Evolutionary conservation across 1,140 invertebrate species (phyloP).

Genomic region (Pectinophora gossypiella): DNA sequence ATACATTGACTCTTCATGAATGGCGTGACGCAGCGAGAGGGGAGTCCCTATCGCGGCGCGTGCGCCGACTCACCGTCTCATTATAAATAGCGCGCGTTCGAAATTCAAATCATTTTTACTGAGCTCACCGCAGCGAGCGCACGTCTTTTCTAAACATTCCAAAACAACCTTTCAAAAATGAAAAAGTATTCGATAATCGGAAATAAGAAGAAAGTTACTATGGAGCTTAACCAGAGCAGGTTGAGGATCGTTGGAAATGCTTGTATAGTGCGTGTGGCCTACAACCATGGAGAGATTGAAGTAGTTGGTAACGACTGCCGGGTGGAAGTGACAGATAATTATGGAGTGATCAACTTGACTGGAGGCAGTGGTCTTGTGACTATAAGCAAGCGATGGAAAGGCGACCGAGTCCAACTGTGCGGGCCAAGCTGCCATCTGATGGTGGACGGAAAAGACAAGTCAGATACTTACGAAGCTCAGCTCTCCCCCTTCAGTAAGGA

Average conservation of each 20-base stretch:
- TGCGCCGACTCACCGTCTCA: conserved; percentile 16
- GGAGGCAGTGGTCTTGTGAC: conserved; percentile 51
- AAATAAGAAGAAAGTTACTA: conserved; percentile 68
- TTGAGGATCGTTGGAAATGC: conserved; percentile 60
- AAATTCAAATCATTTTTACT: conserved; percentile 45
- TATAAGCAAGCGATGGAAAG: conserved; percentile 42
- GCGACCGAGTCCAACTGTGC: conserved; percentile 49
- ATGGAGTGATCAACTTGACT: conserved; percentile 50
- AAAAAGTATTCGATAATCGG: conserved; percentile 62
- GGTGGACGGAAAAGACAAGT: conserved; percentile 53
- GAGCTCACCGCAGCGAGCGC: conserved; percentile 16
- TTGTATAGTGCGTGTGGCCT: conserved; percentile 49
- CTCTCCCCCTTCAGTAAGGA: conserved; percentile 65
- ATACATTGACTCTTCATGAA: too few relatives aligned
- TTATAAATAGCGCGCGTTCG: conserved; percentile 38
- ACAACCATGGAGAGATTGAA: conserved; percentile 60
- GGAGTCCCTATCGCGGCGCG: conserved; percentile 44
- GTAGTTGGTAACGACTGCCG: conserved; percentile 62
- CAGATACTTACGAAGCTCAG: conserved; percentile 46
- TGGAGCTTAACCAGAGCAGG: conserved; percentile 47
- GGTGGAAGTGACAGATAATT: conserved; percentile 52
- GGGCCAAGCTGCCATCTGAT: conserved; percentile 46
- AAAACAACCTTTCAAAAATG: conserved; percentile 37
- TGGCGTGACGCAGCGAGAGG: conserved; percentile 37
- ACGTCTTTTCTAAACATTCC: conserved; percentile 11